These are phyloP conservation scores for Drosophila greeni DNA, from an alignment of 2,888 invertebrate species.

Conservation along the genomic window DNA sequence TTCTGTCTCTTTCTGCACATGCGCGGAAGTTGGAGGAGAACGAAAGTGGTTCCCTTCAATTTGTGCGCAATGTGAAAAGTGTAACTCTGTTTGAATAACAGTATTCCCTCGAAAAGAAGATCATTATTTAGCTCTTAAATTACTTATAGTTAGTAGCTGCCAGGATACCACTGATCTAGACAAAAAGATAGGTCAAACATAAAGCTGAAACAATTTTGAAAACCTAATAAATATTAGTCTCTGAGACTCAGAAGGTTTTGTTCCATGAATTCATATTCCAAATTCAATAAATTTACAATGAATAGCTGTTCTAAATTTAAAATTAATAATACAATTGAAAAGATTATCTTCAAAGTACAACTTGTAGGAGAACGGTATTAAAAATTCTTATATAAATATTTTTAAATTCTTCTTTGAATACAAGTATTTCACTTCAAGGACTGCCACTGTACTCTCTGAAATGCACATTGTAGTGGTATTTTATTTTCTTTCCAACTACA, in stretches of 20 bases:
- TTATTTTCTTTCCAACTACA: conserved; percentile 4
- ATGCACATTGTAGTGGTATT: conserved; percentile 6
- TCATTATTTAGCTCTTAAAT: neutral
- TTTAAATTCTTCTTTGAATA: neutral
- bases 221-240: too few species aligned
- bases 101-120: neutral
- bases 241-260: too few species aligned
- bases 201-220: too few species aligned
- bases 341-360: neutral
- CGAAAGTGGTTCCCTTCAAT: conserved; percentile 39
- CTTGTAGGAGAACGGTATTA: too few species aligned
- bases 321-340: neutral
- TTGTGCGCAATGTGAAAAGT: conserved; percentile 17
- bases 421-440: neutral
- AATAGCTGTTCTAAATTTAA: neutral
- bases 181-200: too few species aligned
- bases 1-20: conserved; percentile 30
- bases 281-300: too few species aligned
- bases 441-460: conserved; percentile 4
- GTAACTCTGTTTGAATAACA: conserved; percentile 6
- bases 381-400: too few species aligned
- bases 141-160: neutral
- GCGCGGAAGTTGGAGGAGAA: conserved; percentile 51
- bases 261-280: too few species aligned
- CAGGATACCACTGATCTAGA: too few species aligned